Evolutionary conservation across 2,888 invertebrate species (phyloP), one percentile per base, ranked within the genome.

Genomic region (Drosophila neoperkinsi): DNA sequence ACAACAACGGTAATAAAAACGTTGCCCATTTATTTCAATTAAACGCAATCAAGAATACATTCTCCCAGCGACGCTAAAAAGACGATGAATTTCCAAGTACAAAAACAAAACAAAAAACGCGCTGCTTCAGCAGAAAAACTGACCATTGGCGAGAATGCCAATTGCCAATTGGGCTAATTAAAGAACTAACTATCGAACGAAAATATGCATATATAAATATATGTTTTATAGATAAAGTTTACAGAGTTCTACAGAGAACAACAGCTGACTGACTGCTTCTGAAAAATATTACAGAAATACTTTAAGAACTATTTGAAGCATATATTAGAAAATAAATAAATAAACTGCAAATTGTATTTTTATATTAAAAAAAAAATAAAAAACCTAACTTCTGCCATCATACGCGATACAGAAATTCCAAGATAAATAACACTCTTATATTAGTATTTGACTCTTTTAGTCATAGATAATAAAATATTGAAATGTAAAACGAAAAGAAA

Each of bases 21-120:
- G 73, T 79, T 65, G 71, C 62, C 75, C 90, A 91, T 91, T 91
- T 90, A 91, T 91, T 91, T 92, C 91, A 91, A 91, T 91, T 92
- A 91, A 92, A 88, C 83, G 73, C 92, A 91, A 91, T 91, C 88
- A 91, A 91, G 88, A 81, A 85, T 46, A 62, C 63, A 76, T 71
- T 72, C 65, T 67, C 67, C 46, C 65, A 58, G 59, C 79, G 63
- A 69, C 49, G 18, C 18, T 50, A 18, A 50, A 63, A 76, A 77
- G 74, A 71, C 72, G 59, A 73, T 58, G 38, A 67, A 63, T 60
- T 61, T 61, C 28, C 53, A 77, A 67, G 63, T 21, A 49, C 11
- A 41, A 46, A 33, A 41, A 31, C 18, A 16, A 43, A 38, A 43
- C 30, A 50, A 55, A 11, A 55, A 59, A 55, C 25, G 16, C 28